phyloP scores from a whole-genome alignment of 23 tunicate species.

The Corella eumyota region DNA sequence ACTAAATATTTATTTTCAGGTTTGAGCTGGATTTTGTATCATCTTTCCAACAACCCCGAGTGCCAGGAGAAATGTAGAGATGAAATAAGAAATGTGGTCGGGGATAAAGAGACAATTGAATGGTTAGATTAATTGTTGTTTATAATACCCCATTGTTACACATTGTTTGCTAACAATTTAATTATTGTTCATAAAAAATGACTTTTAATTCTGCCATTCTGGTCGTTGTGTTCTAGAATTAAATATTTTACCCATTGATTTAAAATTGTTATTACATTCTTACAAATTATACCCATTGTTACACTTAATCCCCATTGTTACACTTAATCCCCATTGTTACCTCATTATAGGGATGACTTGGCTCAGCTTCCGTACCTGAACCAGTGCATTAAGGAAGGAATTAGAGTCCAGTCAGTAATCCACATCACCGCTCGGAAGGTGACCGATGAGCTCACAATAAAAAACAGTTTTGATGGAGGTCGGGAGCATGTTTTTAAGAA shows the following conservation, averaged over 20 bases:
- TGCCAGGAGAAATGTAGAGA: conserved; percentile 31
- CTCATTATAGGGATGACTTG: conserved; percentile 6
- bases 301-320: no score
- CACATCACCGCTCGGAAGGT: conserved; percentile 10
- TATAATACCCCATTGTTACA: no score
- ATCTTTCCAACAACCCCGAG: conserved; percentile 16
- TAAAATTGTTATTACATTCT: no score
- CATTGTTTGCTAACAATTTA: no score
- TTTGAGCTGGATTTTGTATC: conserved; percentile 23
- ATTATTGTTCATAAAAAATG: no score
- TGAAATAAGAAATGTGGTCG: conserved; percentile 19
- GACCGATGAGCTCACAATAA: conserved; percentile 12
- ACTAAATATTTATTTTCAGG: background rate
- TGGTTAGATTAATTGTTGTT: no score
- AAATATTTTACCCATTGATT: no score
- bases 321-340: background rate
- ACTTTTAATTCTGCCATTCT: no score
- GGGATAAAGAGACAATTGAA: conserved; percentile 22
- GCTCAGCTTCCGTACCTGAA: conserved; percentile 14
- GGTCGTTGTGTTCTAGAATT: no score
- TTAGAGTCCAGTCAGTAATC: conserved; percentile 19
- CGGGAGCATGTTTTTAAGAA: no score
- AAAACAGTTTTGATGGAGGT: conserved; percentile 5
- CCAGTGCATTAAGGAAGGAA: conserved; percentile 21
- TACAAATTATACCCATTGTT: no score